Evolutionary conservation across 2,797 vertebrate genomes (phyloP).

Genomic region (Pagetopsis macropterus): DNA sequence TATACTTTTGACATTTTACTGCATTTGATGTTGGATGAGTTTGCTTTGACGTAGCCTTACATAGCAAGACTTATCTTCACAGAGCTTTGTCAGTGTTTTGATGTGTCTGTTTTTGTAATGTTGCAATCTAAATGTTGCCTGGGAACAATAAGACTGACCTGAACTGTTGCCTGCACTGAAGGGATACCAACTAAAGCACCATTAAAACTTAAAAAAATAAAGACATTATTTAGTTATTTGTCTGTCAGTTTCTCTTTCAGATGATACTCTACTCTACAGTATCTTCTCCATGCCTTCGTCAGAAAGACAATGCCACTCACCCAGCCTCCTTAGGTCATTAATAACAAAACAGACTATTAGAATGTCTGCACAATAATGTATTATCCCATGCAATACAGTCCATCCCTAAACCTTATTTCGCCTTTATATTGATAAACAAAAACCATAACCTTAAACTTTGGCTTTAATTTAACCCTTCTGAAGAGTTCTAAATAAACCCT

Average conservation of each 20-base stretch:
- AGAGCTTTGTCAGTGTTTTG: background rate
- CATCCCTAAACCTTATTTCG: background rate
- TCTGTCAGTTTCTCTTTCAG: conserved; percentile 1
- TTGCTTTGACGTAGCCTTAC: background rate
- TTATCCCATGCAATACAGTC: background rate
- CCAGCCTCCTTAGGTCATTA: background rate
- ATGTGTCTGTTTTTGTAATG: background rate
- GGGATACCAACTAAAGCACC: background rate
- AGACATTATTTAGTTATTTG: too few species aligned
- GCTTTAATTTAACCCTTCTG: background rate
- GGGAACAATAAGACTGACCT: background rate
- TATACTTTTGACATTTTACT: background rate
- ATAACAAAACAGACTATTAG: conserved; percentile 11
- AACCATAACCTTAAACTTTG: too few species aligned
- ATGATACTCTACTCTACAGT: background rate
- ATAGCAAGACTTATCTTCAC: too few species aligned
- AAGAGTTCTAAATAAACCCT: background rate
- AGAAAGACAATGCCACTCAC: background rate
- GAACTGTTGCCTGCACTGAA: background rate
- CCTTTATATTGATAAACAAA: background rate
- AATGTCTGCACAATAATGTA: background rate
- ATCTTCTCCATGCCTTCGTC: background rate
- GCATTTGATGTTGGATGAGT: background rate
- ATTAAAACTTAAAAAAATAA: background rate
- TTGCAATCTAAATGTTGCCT: background rate